phyloP scores from a whole-genome alignment of 2,888 invertebrate species.

The Polydesmus complanatus region DNA sequence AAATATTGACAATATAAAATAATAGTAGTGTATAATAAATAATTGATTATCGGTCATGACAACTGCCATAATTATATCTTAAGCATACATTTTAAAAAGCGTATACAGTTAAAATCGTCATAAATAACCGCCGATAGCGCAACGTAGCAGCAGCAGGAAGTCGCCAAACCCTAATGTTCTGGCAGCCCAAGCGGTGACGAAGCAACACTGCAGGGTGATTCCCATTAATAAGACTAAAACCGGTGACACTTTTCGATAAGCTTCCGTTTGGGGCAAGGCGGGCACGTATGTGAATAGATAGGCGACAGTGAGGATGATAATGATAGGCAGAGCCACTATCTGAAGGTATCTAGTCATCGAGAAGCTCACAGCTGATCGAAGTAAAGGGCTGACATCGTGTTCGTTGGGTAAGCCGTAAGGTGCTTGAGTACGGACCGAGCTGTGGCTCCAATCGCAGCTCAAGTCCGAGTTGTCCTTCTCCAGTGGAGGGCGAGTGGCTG shows the following conservation, averaged over 20 bases:
- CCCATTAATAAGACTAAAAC: constrained; percentile 3
- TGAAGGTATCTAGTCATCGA: neutral
- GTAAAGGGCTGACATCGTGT: neutral
- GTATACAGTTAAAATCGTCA: neutral
- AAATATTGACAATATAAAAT: no score
- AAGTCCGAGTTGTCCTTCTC: no score
- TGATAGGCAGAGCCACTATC: neutral
- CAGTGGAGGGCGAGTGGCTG: no score
- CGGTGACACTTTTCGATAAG: neutral
- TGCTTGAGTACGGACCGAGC: no score
- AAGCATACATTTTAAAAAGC: no score
- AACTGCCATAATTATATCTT: no score
- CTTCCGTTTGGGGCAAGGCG: constrained; percentile 1
- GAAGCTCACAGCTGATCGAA: neutral
- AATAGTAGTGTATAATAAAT: no score
- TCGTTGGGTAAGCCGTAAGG: neutral
- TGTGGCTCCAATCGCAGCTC: no score
- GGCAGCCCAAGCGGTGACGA: constrained; percentile 2
- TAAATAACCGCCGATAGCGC: neutral
- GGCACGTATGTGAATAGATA: neutral
- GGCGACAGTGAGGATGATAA: neutral
- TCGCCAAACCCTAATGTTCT: neutral
- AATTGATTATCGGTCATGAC: no score
- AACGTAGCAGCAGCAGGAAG: neutral
- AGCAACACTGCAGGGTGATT: constrained; percentile 6